These are phyloP conservation scores for Leuciscus waleckii DNA, from an alignment of 2,797 vertebrate species.

Conservation along the genomic window DNA sequence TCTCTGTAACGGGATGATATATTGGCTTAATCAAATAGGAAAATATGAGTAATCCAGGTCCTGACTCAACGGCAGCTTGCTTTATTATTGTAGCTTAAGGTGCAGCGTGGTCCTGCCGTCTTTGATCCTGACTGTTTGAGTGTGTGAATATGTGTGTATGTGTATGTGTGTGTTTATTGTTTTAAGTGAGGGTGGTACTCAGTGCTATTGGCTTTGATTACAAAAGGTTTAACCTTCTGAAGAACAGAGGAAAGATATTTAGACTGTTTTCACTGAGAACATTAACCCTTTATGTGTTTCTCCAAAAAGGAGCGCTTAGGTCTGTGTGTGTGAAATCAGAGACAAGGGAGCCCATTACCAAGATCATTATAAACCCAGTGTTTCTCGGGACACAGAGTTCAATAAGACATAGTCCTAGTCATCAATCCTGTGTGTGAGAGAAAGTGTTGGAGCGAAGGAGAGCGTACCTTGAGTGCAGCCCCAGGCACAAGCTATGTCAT, in stretches of 20 bases:
- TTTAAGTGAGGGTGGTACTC: slow-evolving; percentile 61
- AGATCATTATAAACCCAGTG: slow-evolving; percentile 36
- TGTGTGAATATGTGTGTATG: slow-evolving; percentile 56
- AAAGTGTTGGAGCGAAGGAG: slow-evolving; percentile 37
- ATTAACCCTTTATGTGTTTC: slow-evolving; percentile 49
- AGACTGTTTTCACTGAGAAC: slow-evolving; percentile 53
- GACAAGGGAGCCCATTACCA: slow-evolving; percentile 36
- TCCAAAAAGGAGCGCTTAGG: not conserved
- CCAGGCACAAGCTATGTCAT: slow-evolving; percentile 45
- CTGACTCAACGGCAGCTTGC: slow-evolving; percentile 74
- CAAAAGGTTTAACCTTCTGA: slow-evolving; percentile 54
- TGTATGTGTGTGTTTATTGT: slow-evolving; percentile 60
- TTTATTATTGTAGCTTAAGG: slow-evolving; percentile 83
- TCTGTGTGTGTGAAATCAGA: slow-evolving; percentile 49
- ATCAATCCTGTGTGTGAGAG: slow-evolving; percentile 46
- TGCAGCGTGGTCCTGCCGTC: slow-evolving; percentile 79
- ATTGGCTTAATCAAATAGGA: slow-evolving; percentile 83
- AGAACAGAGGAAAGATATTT: slow-evolving; percentile 62
- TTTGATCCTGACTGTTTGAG: slow-evolving; percentile 76
- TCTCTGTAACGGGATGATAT: slow-evolving; percentile 75
- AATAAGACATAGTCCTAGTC: slow-evolving; percentile 40
- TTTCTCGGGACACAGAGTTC: slow-evolving; percentile 47
- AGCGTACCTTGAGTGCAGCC: slow-evolving; percentile 35
- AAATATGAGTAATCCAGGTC: slow-evolving; percentile 83
- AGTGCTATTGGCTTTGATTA: slow-evolving; percentile 58